Evolutionary conservation across 2,888 invertebrate species (phyloP).

Genomic region (Sthenelais limicola): DNA sequence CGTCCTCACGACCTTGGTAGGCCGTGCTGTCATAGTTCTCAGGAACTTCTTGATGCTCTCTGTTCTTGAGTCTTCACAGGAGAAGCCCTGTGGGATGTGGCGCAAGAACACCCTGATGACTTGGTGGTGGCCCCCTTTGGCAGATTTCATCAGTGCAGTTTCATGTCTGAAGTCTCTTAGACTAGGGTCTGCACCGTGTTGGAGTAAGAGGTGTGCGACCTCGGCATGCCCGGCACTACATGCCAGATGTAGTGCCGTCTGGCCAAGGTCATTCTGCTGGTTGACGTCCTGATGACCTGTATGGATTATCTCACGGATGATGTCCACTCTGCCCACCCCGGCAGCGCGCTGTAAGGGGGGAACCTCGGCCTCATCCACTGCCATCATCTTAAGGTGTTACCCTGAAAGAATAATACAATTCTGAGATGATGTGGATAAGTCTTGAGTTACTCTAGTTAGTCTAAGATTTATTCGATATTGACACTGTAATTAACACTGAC

Average conservation of each 20-base stretch:
- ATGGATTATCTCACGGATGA: constrained; percentile 26
- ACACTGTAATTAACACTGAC: too few species aligned
- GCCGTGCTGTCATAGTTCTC: constrained; percentile 12
- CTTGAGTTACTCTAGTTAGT: too few species aligned
- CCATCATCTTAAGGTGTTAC: not conserved
- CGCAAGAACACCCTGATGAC: constrained; percentile 22
- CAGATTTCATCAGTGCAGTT: constrained; percentile 54
- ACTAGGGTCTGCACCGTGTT: constrained; percentile 24
- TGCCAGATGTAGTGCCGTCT: constrained; percentile 42
- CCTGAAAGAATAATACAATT: not conserved
- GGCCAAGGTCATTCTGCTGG: constrained; percentile 35
- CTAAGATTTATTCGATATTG: too few species aligned
- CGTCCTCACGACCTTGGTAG: constrained; percentile 6
- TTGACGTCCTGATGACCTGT: constrained; percentile 15
- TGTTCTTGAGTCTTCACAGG: not conserved
- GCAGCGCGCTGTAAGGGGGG: constrained; percentile 40
- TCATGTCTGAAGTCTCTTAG: constrained; percentile 44
- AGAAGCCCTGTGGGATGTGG: not conserved
- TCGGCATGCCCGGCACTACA: constrained; percentile 6
- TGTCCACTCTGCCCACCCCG: constrained; percentile 11
- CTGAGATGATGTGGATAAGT: too few species aligned
- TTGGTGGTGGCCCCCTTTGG: constrained; percentile 48
- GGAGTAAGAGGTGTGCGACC: constrained; percentile 7
- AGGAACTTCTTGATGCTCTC: constrained; percentile 14
- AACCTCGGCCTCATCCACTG: constrained; percentile 15